Conservation (phyloP, 2,113 vertebrate genomes). For the Capricornis sumatraensis region DNA sequence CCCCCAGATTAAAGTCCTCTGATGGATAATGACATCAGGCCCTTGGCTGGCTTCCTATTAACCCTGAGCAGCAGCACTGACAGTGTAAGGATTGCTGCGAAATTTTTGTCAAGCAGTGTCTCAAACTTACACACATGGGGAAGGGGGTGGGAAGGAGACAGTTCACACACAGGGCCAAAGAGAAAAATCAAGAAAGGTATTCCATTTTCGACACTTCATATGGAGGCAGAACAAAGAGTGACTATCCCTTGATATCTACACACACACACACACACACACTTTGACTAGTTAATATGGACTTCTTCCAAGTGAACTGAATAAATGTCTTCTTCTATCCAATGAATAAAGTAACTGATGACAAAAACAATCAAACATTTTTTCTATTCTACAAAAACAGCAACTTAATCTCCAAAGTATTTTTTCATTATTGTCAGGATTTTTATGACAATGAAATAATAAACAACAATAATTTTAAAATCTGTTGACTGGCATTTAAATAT, state of each 20-base stretch:
- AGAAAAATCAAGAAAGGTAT: not conserved
- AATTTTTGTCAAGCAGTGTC: not conserved
- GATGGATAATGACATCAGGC: not conserved
- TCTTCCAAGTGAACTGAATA: not conserved
- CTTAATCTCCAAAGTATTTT: not conserved
- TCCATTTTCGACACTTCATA: not conserved
- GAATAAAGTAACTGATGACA: not conserved
- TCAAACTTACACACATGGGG: not conserved
- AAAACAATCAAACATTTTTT: not conserved
- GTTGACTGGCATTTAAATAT: conserved; percentile 13
- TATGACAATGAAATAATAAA: not conserved
- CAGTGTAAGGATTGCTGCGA: not conserved
- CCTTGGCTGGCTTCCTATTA: not conserved
- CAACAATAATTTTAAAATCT: not conserved
- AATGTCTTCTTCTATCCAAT: not conserved
- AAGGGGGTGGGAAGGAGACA: not conserved
- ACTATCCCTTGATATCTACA: not conserved
- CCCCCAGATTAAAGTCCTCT: not conserved
- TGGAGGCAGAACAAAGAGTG: not conserved
- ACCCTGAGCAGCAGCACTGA: not conserved
- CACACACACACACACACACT: not conserved
- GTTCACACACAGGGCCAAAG: not conserved
- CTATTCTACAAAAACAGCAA: not conserved
- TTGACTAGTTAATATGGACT: not conserved
- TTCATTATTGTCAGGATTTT: conserved; percentile 32